Conservation (phyloP, 2,113 vertebrate genomes). For the Gorilla gorilla region DNA sequence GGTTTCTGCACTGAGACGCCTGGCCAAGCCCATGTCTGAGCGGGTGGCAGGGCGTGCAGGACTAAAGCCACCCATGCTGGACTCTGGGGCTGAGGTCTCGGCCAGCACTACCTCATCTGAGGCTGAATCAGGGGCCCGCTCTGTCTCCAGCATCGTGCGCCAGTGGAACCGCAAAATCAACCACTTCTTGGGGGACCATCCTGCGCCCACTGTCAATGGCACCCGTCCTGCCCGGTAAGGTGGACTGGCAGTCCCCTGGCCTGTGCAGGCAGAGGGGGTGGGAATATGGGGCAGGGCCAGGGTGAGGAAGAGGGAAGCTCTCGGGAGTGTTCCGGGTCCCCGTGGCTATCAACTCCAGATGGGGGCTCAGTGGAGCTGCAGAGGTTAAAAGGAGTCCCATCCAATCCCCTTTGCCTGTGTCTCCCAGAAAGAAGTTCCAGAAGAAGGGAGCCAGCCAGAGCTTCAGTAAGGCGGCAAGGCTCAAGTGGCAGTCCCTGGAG, state of each 20-base stretch:
- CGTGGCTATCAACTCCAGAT: accelerated
- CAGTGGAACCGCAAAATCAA: slow-evolving; percentile 97
- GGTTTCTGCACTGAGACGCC: slow-evolving; percentile 93
- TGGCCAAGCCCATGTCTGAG: slow-evolving; percentile 95
- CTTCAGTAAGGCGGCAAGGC: slow-evolving; percentile 92
- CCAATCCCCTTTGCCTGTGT: neutral
- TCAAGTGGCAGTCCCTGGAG: slow-evolving; percentile 97
- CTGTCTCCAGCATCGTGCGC: slow-evolving; percentile 94
- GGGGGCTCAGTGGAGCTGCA: slow-evolving; percentile 63
- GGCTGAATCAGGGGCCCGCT: slow-evolving; percentile 87
- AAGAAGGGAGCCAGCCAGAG: slow-evolving; percentile 88
- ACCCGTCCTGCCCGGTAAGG: slow-evolving; percentile 83
- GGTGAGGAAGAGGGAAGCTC: neutral
- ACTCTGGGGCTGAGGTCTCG: slow-evolving; percentile 92
- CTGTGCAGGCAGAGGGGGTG: neutral
- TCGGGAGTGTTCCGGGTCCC: neutral
- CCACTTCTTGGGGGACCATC: slow-evolving; percentile 90
- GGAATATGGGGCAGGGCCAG: neutral
- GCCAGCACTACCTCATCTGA: slow-evolving; percentile 94
- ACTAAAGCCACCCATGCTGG: slow-evolving; percentile 83
- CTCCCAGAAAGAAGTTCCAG: slow-evolving; percentile 91
- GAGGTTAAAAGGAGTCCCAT: neutral
- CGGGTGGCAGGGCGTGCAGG: slow-evolving; percentile 88
- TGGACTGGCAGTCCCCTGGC: accelerated
- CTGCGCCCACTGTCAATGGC: slow-evolving; percentile 81